These are phyloP conservation scores for Cataglyphis albicans DNA, from an alignment of 2,888 invertebrate species.

Conservation along the genomic window DNA sequence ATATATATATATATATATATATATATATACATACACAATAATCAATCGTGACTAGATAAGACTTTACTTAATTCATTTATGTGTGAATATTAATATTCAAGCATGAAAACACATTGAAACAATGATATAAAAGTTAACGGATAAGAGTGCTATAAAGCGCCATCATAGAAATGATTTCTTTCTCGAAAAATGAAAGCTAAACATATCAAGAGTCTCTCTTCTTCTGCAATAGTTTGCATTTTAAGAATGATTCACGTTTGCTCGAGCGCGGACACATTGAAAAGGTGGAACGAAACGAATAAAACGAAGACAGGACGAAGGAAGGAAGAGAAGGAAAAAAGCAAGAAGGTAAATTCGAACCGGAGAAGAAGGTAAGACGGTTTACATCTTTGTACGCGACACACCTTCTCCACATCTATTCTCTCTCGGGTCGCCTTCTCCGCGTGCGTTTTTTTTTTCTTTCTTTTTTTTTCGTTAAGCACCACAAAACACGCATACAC, in stretches of 20 bases:
- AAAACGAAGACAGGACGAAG: slow-evolving; percentile 16
- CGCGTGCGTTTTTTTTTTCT: background rate
- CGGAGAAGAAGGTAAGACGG: slow-evolving; percentile 55
- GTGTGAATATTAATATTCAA: background rate
- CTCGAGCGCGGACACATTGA: slow-evolving; percentile 17
- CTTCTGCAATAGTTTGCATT: slow-evolving; percentile 4
- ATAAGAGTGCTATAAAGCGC: background rate
- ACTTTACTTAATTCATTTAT: background rate
- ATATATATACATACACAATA: background rate
- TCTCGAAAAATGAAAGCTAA: slow-evolving; percentile 15
- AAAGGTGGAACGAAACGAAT: slow-evolving; percentile 39
- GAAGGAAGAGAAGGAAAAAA: background rate
- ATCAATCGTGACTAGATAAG: slow-evolving; percentile 3
- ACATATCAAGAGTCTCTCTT: background rate
- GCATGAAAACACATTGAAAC: background rate
- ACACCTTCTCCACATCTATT: slow-evolving; percentile 61
- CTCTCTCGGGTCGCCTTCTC: slow-evolving; percentile 45
- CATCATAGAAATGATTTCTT: background rate
- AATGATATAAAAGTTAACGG: background rate
- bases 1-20: too few relatives aligned
- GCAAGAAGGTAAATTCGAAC: slow-evolving; percentile 18
- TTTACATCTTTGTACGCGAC: slow-evolving; percentile 63
- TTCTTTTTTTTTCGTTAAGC: slow-evolving; percentile 53
- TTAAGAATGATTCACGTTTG: slow-evolving; percentile 40
- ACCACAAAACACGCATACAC: slow-evolving; percentile 29